Evolutionary conservation across 64 coral and sea anemone genomes (phyloP).

Genomic region (Porites australiensis): DNA sequence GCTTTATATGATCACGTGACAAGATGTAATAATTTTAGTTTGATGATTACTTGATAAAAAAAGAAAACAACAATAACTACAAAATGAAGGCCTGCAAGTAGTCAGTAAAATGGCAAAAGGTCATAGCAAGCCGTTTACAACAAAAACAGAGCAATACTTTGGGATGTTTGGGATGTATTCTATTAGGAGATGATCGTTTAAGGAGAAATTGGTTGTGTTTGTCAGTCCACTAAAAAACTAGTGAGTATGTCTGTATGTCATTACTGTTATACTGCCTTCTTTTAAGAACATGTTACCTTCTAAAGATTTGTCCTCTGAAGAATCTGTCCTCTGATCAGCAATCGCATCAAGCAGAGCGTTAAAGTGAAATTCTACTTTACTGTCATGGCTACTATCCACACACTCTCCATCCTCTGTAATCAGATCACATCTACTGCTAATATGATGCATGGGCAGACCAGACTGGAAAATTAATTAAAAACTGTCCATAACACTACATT

Average conservation of each 20-base stretch:
- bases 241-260: no score
- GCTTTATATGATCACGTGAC: no score
- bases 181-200: no score
- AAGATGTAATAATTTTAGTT: no score
- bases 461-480: conserved; percentile 38
- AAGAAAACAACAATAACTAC: background rate
- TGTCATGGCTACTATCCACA: conserved; percentile 74
- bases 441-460: conserved; percentile 85
- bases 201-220: no score
- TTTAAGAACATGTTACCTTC: conserved; percentile 56
- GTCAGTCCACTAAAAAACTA: no score
- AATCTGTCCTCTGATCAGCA: conserved; percentile 71
- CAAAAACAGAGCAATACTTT: background rate
- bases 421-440: conserved; percentile 90
- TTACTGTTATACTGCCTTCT: no score
- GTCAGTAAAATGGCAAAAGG: background rate
- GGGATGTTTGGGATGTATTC: no score
- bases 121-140: background rate
- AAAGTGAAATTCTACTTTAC: conserved; percentile 98
- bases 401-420: conserved; percentile 73
- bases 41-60: background rate
- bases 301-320: conserved; percentile 65
- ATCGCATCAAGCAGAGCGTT: conserved; percentile 89
- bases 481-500: no score
- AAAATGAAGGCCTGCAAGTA: no score